Evolutionary conservation across 2,113 vertebrate genomes (phyloP).

Genomic region (Rhea americana): DNA sequence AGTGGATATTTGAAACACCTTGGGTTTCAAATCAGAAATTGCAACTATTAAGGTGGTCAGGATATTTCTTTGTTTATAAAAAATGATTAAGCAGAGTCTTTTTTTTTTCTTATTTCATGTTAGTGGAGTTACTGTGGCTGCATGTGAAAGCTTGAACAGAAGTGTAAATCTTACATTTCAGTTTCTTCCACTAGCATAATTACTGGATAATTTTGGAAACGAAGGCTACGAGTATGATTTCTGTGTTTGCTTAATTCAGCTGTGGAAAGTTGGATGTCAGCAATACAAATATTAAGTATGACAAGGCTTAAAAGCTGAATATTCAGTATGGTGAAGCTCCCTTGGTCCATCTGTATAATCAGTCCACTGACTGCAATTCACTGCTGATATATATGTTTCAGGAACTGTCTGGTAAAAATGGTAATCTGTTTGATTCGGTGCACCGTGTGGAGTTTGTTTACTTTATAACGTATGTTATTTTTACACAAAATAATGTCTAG

Average conservation of each 20-base stretch:
- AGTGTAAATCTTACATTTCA: background rate
- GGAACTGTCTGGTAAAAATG: background rate
- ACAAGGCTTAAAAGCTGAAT: background rate
- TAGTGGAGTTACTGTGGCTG: background rate
- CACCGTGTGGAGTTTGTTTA: background rate
- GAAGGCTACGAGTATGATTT: background rate
- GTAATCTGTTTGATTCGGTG: background rate
- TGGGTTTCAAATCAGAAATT: background rate
- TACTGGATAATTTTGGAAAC: background rate
- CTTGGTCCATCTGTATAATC: background rate
- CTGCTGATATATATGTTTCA: background rate
- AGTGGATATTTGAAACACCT: background rate
- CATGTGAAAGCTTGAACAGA: background rate
- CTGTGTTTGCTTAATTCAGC: background rate
- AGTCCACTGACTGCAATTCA: background rate
- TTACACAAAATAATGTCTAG: background rate
- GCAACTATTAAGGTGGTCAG: background rate
- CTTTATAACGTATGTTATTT: background rate
- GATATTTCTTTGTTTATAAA: background rate
- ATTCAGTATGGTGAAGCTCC: background rate
- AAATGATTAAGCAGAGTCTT: background rate
- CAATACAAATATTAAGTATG: background rate
- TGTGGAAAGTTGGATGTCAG: background rate
- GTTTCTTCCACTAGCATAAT: background rate
- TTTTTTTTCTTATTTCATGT: background rate